These are phyloP conservation scores for Diabrotica virgifera DNA, from an alignment of 1,140 invertebrate species.

Conservation along the genomic window DNA sequence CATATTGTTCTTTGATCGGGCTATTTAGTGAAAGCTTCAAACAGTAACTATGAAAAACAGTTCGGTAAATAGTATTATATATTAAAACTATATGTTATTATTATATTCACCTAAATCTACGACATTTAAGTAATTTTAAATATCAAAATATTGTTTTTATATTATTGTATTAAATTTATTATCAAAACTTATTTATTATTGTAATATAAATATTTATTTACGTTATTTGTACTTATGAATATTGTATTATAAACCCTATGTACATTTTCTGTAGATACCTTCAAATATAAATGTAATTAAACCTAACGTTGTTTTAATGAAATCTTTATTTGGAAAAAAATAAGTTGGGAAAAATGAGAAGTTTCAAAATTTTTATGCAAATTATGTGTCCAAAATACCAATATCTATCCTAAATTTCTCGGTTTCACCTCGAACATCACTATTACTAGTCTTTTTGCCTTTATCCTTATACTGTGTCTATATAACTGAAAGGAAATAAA, in stretches of 20 bases:
- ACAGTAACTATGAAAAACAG: too few relatives aligned
- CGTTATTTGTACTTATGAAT: constrained; percentile 21
- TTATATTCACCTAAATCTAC: not conserved
- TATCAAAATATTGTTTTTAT: not conserved
- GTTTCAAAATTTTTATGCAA: too few relatives aligned
- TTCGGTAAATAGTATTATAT: not conserved
- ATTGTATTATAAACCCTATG: constrained; percentile 19
- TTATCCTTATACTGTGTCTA: too few relatives aligned
- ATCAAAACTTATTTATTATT: constrained; percentile 19
- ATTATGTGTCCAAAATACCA: too few relatives aligned
- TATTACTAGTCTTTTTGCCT: too few relatives aligned
- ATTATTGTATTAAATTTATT: not conserved
- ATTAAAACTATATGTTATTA: not conserved
- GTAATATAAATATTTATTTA: constrained; percentile 26
- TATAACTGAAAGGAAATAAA: too few relatives aligned
- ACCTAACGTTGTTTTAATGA: too few relatives aligned
- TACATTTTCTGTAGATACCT: constrained; percentile 24
- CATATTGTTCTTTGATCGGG: too few relatives aligned
- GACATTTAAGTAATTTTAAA: not conserved
- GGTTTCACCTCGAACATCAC: too few relatives aligned
- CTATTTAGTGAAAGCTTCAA: not conserved
- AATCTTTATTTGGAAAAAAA: too few relatives aligned
- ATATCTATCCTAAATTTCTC: too few relatives aligned
- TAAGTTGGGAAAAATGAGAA: too few relatives aligned
- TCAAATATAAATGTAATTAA: constrained; percentile 14